A percentile compares a stretch with the other conserved stretches of the same genome.
phyloP scores from a whole-genome alignment of 1,140 invertebrate genomes.

The Agrypnia vestita region DNA sequence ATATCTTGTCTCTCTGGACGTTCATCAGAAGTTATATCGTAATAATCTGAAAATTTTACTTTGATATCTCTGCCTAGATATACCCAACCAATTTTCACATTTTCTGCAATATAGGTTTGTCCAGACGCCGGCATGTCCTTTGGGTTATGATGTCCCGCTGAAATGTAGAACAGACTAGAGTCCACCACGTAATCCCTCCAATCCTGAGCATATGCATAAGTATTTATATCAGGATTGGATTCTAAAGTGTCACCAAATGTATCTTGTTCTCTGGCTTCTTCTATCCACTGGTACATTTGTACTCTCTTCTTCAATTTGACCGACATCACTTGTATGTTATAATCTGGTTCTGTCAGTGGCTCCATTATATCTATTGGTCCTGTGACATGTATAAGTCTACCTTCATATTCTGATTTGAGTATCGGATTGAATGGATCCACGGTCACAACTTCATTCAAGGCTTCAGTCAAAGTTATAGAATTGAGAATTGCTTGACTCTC shows the following conservation, averaged over 20 bases:
- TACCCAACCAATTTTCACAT: constrained; percentile 74
- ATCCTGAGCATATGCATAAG: constrained; percentile 85
- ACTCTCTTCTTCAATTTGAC: constrained; percentile 84
- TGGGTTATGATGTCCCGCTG: constrained; percentile 86
- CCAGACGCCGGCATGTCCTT: constrained; percentile 78
- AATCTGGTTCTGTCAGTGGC: constrained; percentile 85
- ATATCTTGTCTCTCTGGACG: constrained; percentile 85
- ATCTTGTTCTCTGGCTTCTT: constrained; percentile 74
- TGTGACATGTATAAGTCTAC: constrained; percentile 83
- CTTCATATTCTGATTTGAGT: constrained; percentile 78
- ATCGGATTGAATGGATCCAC: constrained; percentile 73
- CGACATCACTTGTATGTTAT: constrained; percentile 83
- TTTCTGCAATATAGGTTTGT: constrained; percentile 75
- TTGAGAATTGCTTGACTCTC: constrained; percentile 83
- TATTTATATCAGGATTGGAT: constrained; percentile 66
- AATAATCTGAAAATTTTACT: constrained; percentile 83
- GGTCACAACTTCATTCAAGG: constrained; percentile 75
- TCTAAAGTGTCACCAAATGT: constrained; percentile 64
- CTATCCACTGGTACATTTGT: constrained; percentile 95
- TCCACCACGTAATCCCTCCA: constrained; percentile 89
- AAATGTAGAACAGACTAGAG: constrained; percentile 82
- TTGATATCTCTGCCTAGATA: constrained; percentile 77
- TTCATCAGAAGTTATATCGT: constrained; percentile 88
- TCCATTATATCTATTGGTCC: constrained; percentile 83
- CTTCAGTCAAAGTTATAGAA: constrained; percentile 81